These are phyloP conservation scores for Ochropacha duplaris DNA, from an alignment of 2,888 invertebrate species.

Conservation along the genomic window DNA sequence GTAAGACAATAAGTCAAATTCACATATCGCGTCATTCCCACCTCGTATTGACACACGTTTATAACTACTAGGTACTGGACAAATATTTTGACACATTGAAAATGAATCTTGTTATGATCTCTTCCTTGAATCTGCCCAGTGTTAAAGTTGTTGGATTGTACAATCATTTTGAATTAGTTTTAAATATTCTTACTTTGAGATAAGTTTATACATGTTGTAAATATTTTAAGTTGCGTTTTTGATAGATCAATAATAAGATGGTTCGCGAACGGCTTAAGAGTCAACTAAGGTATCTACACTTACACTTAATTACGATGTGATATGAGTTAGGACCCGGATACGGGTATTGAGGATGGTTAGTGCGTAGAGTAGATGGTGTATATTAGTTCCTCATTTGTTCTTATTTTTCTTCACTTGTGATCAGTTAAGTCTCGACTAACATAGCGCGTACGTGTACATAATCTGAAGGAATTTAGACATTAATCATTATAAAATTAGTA, in stretches of 20 bases:
- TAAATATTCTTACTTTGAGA: slow-evolving; percentile 69
- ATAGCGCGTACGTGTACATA: slow-evolving; percentile 70
- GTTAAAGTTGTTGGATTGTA: slow-evolving; percentile 74
- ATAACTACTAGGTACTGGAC: slow-evolving; percentile 49
- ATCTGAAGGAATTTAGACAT: slow-evolving; percentile 49
- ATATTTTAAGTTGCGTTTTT: slow-evolving; percentile 66
- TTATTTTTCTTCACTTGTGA: slow-evolving; percentile 71
- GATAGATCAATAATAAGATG: slow-evolving; percentile 43
- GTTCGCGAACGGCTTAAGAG: slow-evolving; percentile 70
- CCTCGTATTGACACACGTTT: slow-evolving; percentile 53
- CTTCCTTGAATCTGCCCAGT: slow-evolving; percentile 81
- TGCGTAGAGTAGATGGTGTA: slow-evolving; percentile 66
- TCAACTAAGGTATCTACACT: slow-evolving; percentile 27
- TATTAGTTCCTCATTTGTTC: slow-evolving; percentile 78
- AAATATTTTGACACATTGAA: slow-evolving; percentile 44
- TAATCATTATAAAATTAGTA: slow-evolving; percentile 63
- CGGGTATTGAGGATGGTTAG: slow-evolving; percentile 65
- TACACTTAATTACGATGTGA: slow-evolving; percentile 67
- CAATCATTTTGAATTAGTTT: slow-evolving; percentile 65
- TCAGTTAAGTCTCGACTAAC: slow-evolving; percentile 79
- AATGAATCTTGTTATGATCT: slow-evolving; percentile 80
- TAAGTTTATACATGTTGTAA: slow-evolving; percentile 74
- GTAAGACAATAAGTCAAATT: slow-evolving; percentile 74
- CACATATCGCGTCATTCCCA: slow-evolving; percentile 74
- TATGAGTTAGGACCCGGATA: slow-evolving; percentile 53